Conservation (phyloP, 2,888 invertebrate species). For the Autographa gamma region DNA sequence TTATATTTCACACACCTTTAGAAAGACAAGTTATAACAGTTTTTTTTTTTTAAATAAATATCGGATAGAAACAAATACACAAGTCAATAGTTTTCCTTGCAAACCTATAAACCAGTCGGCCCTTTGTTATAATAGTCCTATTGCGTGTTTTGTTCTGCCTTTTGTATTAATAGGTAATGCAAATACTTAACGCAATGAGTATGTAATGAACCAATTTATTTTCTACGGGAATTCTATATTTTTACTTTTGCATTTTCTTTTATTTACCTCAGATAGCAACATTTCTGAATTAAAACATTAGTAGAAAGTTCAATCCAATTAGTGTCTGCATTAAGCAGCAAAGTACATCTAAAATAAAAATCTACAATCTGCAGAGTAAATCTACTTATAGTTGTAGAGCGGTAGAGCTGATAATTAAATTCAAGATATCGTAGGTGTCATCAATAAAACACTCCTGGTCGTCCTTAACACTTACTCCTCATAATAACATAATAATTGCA, state of each 20-base stretch:
- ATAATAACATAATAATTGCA: neutral
- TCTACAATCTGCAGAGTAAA: no score
- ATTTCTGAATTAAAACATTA: no score
- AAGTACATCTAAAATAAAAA: no score
- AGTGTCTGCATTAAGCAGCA: no score
- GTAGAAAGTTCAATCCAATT: no score
- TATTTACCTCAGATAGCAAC: no score
- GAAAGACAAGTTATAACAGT: no score
- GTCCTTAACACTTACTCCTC: neutral
- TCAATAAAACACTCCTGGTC: neutral
- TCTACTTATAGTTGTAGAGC: neutral
- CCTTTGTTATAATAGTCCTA: constrained; percentile 2
- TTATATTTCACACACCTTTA: neutral
- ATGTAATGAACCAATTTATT: neutral
- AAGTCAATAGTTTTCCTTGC: neutral
- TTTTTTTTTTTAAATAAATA: neutral
- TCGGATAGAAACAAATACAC: neutral
- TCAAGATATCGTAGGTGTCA: constrained; percentile 1
- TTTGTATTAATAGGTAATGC: constrained; percentile 1
- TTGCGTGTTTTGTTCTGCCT: constrained; percentile 2
- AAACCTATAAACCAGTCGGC: neutral
- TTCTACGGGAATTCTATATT: neutral
- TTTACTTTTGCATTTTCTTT: no score
- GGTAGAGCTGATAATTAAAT: neutral
- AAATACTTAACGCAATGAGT: neutral